Conservation (phyloP, 2,797 vertebrate species). For the Neosilurus hyrtlii region DNA sequence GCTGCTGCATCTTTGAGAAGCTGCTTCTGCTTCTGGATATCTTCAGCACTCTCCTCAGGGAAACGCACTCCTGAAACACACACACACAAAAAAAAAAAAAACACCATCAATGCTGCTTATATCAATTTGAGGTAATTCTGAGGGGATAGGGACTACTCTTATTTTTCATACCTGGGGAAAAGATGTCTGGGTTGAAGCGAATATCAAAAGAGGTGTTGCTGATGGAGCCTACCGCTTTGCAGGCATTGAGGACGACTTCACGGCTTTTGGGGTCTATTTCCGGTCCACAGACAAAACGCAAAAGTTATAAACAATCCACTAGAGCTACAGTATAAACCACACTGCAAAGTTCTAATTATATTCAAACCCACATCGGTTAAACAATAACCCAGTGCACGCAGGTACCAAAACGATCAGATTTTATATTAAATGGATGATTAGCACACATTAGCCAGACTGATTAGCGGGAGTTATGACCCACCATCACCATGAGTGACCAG, state of each 20-base stretch:
- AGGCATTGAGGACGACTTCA: constrained; percentile 93
- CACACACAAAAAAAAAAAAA: constrained; percentile 13
- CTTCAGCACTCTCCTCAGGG: constrained; percentile 81
- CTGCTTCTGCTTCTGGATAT: constrained; percentile 94
- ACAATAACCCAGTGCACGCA: background rate
- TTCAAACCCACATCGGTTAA: background rate
- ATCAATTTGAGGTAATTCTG: background rate
- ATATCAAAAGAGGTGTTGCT: constrained; percentile 93
- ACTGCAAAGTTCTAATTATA: background rate
- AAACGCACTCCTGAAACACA: constrained; percentile 86
- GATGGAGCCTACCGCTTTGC: constrained; percentile 93
- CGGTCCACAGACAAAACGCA: background rate
- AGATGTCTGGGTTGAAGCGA: constrained; percentile 98
- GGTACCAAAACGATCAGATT: background rate
- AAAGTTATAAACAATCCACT: background rate
- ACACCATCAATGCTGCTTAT: background rate
- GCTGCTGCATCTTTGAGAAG: constrained; percentile 91
- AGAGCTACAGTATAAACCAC: no score
- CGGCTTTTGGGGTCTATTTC: constrained; percentile 89
- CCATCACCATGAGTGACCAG: background rate
- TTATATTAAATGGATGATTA: background rate
- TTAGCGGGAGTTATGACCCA: background rate
- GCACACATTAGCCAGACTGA: constrained; percentile 11
- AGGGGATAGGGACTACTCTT: background rate
- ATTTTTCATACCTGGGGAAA: constrained; percentile 84